Evolutionary conservation across 2,888 invertebrate species (phyloP).

Genomic region (Ligdia adustata): DNA sequence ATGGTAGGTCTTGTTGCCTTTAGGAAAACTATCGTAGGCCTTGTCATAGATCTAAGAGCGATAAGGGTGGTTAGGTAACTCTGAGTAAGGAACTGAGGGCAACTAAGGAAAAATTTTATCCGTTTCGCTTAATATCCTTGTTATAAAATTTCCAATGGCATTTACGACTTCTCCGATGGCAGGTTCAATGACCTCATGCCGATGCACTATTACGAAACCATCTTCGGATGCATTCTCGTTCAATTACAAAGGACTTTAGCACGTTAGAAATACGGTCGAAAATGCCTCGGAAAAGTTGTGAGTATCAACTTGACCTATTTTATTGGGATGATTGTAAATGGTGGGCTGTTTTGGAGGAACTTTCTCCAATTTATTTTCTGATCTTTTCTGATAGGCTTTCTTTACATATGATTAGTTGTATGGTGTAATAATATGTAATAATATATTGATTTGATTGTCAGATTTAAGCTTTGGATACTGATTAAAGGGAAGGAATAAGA

Average conservation of each 20-base stretch:
- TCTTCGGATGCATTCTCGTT: constrained; percentile 49
- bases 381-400: constrained; percentile 13
- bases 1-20: too few species aligned
- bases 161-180: constrained; percentile 46
- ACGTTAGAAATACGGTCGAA: constrained; percentile 31
- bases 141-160: too few species aligned
- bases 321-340: constrained; percentile 12
- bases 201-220: constrained; percentile 58
- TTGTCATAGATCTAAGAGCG: too few species aligned
- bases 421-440: not conserved
- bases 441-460: not conserved
- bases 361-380: constrained; percentile 25
- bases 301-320: constrained; percentile 40
- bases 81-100: too few species aligned
- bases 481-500: too few species aligned
- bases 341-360: constrained; percentile 11
- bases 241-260: constrained; percentile 45
- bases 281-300: constrained; percentile 40
- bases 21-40: too few species aligned
- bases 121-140: too few species aligned
- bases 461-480: too few species aligned
- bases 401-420: not conserved
- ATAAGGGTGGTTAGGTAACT: too few species aligned
- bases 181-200: constrained; percentile 64
- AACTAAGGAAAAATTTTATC: too few species aligned